These are phyloP conservation scores for Gymnocypris eckloni DNA, from an alignment of 2,797 vertebrate species.

Conservation along the genomic window DNA sequence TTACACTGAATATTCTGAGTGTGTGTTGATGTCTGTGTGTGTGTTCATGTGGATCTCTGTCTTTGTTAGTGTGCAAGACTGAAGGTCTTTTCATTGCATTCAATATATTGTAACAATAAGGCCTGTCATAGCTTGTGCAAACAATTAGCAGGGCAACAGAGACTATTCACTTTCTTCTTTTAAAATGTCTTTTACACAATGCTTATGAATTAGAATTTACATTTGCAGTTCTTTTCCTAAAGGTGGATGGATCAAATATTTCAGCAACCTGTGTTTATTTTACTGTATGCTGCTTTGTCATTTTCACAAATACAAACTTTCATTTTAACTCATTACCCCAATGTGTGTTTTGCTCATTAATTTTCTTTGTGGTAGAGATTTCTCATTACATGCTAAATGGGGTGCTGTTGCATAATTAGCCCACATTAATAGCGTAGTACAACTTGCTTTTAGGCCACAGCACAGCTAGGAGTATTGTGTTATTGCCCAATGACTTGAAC, in stretches of 20 bases:
- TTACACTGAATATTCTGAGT: neutral
- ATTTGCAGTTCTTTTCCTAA: neutral
- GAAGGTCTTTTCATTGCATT: neutral
- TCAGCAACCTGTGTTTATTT: neutral
- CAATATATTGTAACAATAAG: constrained; percentile 3
- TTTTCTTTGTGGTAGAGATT: constrained; percentile 40
- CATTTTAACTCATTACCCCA: constrained; percentile 6
- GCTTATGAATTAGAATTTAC: neutral
- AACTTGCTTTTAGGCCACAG: constrained; percentile 47
- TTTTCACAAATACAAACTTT: neutral
- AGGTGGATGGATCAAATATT: neutral
- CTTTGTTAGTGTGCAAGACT: constrained; percentile 10
- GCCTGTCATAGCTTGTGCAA: neutral
- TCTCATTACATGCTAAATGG: constrained; percentile 47
- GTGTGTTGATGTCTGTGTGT: constrained; percentile 8
- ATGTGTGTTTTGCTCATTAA: constrained; percentile 43
- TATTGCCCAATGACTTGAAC: constrained; percentile 49
- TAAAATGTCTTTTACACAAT: neutral
- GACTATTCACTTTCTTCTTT: neutral
- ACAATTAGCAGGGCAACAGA: neutral
- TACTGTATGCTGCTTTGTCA: neutral
- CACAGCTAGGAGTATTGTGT: constrained; percentile 32
- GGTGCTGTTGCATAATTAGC: constrained; percentile 53
- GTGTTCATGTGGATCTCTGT: constrained; percentile 15
- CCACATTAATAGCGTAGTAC: constrained; percentile 31